Conservation (phyloP, 2,113 vertebrate genomes). For the Paraplagusia blochii region DNA sequence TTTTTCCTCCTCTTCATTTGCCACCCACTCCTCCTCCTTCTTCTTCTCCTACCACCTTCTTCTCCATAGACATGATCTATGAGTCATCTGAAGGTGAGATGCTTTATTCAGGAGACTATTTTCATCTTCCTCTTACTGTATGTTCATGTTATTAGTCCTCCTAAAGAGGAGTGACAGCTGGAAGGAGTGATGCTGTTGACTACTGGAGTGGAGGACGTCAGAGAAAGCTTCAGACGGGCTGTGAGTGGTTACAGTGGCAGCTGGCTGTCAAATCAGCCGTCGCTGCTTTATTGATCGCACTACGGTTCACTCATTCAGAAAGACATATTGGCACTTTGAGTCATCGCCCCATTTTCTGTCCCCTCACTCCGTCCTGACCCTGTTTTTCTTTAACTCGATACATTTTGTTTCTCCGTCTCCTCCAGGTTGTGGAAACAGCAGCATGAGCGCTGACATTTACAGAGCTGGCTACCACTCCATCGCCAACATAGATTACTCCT, state of each 20-base stretch:
- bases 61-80: slow-evolving; percentile 37
- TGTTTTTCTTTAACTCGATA: background rate
- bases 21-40: slow-evolving; percentile 38
- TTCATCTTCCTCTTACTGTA: slow-evolving; percentile 42
- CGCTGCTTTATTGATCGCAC: slow-evolving; percentile 26
- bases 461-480: slow-evolving; percentile 79
- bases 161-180: slow-evolving; percentile 6
- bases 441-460: slow-evolving; percentile 83
- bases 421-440: slow-evolving; percentile 91
- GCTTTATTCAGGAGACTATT: slow-evolving; percentile 48
- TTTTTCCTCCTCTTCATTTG: slow-evolving; percentile 22
- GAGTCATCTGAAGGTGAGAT: slow-evolving; percentile 63
- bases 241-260: slow-evolving; percentile 10
- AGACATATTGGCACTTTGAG: slow-evolving; percentile 16
- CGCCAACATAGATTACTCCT: slow-evolving; percentile 90
- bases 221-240: background rate
- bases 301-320: slow-evolving; percentile 11
- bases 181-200: slow-evolving; percentile 15
- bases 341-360: no score
- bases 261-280: slow-evolving; percentile 12
- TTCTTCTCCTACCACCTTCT: slow-evolving; percentile 13
- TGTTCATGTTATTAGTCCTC: slow-evolving; percentile 15
- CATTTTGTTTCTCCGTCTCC: slow-evolving; percentile 3
- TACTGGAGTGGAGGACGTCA: slow-evolving; percentile 6
- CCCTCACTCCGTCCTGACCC: background rate